Evolutionary conservation across 2,888 invertebrate species (phyloP), one percentile per base, ranked within the genome.

Genomic region (Megaustenia siamemsis): DNA sequence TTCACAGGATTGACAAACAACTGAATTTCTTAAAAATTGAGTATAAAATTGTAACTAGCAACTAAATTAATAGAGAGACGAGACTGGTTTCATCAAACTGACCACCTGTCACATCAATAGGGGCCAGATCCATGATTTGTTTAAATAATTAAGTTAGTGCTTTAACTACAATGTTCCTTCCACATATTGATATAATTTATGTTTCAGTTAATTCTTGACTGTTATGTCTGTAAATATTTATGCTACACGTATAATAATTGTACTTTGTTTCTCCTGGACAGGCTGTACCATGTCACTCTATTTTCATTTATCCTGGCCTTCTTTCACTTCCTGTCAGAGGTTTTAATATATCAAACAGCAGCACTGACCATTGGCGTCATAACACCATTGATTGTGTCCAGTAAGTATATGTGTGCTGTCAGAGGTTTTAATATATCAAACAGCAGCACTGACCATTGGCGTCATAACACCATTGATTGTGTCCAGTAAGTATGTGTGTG

Each of bases 231-330:
- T 45, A 45, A 6, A 45, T 45, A 6, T 45, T 10, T 45, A 10
- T 45, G 6, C 45, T 45, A 45, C 12, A 45, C 32, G 28, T 5
- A 5, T 60, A 32, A 63, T 63, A 63, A 63, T 71, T 43, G 6
- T 71, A 24, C 43, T n/a, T 21, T n/a, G n/a, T 15, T 68, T n/a
- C 28, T 71, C 45, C 40, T n/a, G 0, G 38, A n/a, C 88, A 91
- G 91, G 24, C 56, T 92, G 35, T 92, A 92, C 86, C 86, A 90
- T 73, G 76, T 91, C 68, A 91, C 92, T 32, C 82, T 90, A 35
- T 80, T 90, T 32, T 91, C 92, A 40, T 92, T 92, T 76, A 32
- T 90, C 38, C 66, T 91, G 82, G 90, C 89, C 3, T 82, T 90
- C 35, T 84, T 86, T 68, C 91, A 92, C 83, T 91, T 91, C 84